Conservation (phyloP, 35 echinoderm and acorn worm genomes). For the Holothuria glaberrima region DNA sequence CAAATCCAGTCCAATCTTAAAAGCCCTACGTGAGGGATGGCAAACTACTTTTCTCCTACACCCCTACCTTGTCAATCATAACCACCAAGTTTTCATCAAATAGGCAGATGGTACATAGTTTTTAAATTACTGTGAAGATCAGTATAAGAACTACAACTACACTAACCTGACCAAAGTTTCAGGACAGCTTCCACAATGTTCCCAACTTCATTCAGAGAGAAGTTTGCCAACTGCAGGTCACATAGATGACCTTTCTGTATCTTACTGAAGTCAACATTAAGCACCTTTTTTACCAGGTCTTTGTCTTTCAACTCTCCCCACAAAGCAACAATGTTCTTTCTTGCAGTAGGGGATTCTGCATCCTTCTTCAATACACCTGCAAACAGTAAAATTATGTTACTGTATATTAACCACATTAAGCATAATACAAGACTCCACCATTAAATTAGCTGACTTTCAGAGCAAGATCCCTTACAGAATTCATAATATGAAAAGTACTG, state of each 20-base stretch:
- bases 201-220: background rate
- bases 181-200: constrained; percentile 19
- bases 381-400: no score
- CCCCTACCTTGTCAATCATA: no score
- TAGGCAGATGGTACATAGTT: no score
- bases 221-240: background rate
- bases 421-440: no score
- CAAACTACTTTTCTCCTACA: no score
- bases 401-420: no score
- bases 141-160: background rate
- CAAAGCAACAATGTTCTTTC: background rate
- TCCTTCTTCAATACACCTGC: background rate
- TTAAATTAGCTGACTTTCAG: background rate
- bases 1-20: no score
- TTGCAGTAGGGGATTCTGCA: no score
- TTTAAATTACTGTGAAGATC: background rate
- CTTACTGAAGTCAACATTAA: background rate
- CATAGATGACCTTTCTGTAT: background rate
- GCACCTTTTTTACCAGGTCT: background rate
- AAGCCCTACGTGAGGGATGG: no score
- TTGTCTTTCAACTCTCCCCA: background rate
- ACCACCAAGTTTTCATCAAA: no score
- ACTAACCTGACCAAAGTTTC: constrained; percentile 17
- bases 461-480: background rate
- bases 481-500: background rate